Base-by-base conservation (phyloP, 1,140 invertebrate genomes). In the Camponotus floridanus region DNA sequence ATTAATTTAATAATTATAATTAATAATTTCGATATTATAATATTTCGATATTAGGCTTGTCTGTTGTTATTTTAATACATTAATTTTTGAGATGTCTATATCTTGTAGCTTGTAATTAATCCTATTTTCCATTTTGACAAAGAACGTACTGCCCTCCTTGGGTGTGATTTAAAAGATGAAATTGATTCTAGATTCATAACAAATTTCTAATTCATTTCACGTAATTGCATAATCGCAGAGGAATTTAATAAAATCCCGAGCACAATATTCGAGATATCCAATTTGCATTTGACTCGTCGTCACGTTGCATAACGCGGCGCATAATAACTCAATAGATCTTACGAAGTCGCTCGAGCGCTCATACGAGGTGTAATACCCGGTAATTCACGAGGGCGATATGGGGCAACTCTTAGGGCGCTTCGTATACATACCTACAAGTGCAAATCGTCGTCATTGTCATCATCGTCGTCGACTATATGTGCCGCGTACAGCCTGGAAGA, bases 251-350 rank as follows among this genome's bases (percentile, higher is more conserved):
- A 11, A 21, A 68, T 45, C 36, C 31, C 26, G 15, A 21, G 65
- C 18, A 55, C 39, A 55, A 73, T 73, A 61, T 81, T 81, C 42
- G 31, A 45, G 48, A 59, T 45, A 26, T 73, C 26, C 67, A 45
- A 73, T 81, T 68, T 68, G 64, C 76, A 68, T 80, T 68, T 81
- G 39, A 21, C 67, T 59, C 67, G 15, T 45, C 55, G 39, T 33
- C 36, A 36, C 39, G 21, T 81, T 81, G 48, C 67, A 21, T 61
- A 83, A 83, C 68, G 33, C 2, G 6, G 26, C 26, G 68, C 36
- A 31, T 73, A 73, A 81, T 81, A 59, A 70, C 68, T 73, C 68
- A 73, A 83, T 83, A 83, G 79, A 83, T 83, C 55, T 81, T 73
- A 45, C 79, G 26, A 61, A 73, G 39, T 80, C 65, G 36, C 61